phyloP scores from a whole-genome alignment of 2,797 vertebrate genomes.

The Harpagifer antarcticus region DNA sequence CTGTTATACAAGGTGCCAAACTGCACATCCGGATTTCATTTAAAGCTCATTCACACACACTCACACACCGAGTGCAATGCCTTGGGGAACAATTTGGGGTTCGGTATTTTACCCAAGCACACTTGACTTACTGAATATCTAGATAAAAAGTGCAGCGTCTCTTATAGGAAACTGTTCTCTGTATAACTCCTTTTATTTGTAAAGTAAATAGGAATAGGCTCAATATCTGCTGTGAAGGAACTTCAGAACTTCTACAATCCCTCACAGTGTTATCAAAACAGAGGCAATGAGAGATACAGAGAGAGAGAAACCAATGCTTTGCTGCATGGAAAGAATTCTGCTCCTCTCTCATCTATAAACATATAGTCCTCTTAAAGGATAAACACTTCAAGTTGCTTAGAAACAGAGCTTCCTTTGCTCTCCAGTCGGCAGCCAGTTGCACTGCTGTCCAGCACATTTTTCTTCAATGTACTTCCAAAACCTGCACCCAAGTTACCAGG shows the following conservation, averaged over 20 bases:
- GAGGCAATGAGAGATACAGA: conserved; percentile 21
- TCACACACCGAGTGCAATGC: too few species aligned
- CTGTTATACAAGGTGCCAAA: too few species aligned
- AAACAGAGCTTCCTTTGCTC: conserved; percentile 41
- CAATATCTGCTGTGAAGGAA: background rate
- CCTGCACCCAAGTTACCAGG: background rate
- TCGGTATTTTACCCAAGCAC: too few species aligned
- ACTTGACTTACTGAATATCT: too few species aligned
- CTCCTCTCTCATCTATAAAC: conserved; percentile 66
- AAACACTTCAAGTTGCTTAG: conserved; percentile 67
- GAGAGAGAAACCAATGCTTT: background rate
- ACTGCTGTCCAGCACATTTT: conserved; percentile 2
- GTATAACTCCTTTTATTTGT: conserved; percentile 3
- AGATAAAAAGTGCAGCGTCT: background rate
- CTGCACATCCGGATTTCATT: too few species aligned
- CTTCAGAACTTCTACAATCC: background rate
- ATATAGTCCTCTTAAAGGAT: conserved; percentile 45
- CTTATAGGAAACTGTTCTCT: background rate
- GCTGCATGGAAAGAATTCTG: conserved; percentile 57
- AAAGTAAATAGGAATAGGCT: conserved; percentile 17
- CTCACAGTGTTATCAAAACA: conserved; percentile 16
- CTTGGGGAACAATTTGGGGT: too few species aligned
- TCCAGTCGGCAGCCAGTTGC: conserved; percentile 6
- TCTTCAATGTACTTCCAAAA: background rate
- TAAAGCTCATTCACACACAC: too few species aligned